Base-by-base conservation (phyloP, 2,113 vertebrate genomes). In the Hymenochirus boettgeri region DNA sequence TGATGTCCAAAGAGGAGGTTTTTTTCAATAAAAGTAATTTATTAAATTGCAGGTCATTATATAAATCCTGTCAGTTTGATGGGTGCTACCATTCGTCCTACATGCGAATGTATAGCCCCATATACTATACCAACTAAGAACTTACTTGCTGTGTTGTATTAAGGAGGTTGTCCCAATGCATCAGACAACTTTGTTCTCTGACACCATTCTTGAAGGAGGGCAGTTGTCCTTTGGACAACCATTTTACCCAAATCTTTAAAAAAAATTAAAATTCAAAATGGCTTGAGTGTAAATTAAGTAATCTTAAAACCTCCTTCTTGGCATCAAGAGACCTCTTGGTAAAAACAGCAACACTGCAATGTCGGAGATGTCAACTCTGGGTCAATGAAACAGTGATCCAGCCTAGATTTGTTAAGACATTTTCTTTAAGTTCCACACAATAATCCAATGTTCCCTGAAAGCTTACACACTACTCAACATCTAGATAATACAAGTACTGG, bases 101-200 rank as follows among this genome's bases (percentile, higher is more conserved):
- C n/a, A 37, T 21, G 21, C 22, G 25, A 58, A 9, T 11, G 11
- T 19, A 2, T 48, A 24, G 19, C 27, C 4, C 35, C 17, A 47
- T 12, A 25, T 9, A 11, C 31, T 55, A 26, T 69, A 0, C n/a
- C 9, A 15, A 4, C 0, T 57, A 35, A 27, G 21, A 72, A 58
- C 73, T 21, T 33, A 57, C 17, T 2, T 52, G 25, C 78, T 47
- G 13, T 80, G 69, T 63, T 19, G 39, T 46, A 79, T 70, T 82
- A 66, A 78, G 78, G 25, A 77, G 77, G 72, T 75, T 75, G 65
- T 63, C 72, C 64, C 66, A 46, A 65, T 72, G 53, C 52, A 71
- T 61, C 62, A 70, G 72, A 74, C 73, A 82, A 78, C 74, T 74
- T 77, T 79, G 54, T 79, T 77, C 81, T 76, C 80, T 73, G 79